phyloP scores from a whole-genome alignment of 2,888 invertebrate genomes.

The Physocephala rufipes region DNA sequence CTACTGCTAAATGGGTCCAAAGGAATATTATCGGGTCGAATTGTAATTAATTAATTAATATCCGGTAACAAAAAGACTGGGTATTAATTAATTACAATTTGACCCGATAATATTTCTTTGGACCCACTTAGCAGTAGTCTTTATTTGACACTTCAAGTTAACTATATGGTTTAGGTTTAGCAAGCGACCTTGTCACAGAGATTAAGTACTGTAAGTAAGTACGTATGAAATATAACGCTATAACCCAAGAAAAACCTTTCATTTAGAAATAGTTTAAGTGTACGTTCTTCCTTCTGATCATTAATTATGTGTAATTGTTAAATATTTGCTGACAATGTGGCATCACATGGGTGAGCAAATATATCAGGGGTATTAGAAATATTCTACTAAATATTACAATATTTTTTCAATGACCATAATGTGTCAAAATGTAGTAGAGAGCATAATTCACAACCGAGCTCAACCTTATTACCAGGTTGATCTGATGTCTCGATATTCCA shows the following conservation, averaged over 20 bases:
- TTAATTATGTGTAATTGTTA: neutral
- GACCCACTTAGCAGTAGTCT: neutral
- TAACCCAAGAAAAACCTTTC: too few relatives aligned
- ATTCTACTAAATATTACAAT: neutral
- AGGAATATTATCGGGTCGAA: neutral
- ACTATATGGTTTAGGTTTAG: neutral
- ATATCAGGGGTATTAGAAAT: too few relatives aligned
- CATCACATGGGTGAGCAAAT: too few relatives aligned
- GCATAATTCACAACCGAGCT: constrained; percentile 13
- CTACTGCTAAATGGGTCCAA: neutral
- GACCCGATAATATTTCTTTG: neutral
- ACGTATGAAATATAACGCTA: too few relatives aligned
- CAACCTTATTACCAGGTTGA: neutral
- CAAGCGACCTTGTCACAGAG: neutral
- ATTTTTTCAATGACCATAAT: neutral
- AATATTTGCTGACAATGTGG: neutral
- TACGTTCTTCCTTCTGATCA: neutral
- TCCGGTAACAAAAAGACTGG: too few relatives aligned
- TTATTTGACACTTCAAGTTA: neutral
- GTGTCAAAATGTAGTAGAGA: neutral
- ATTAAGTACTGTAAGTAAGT: too few relatives aligned
- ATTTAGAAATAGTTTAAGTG: too few relatives aligned
- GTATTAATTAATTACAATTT: neutral
- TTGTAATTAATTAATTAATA: neutral
- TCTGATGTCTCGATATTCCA: too few relatives aligned